Conservation (phyloP, 2,888 invertebrate genomes). For the Tenodera sinensis region DNA sequence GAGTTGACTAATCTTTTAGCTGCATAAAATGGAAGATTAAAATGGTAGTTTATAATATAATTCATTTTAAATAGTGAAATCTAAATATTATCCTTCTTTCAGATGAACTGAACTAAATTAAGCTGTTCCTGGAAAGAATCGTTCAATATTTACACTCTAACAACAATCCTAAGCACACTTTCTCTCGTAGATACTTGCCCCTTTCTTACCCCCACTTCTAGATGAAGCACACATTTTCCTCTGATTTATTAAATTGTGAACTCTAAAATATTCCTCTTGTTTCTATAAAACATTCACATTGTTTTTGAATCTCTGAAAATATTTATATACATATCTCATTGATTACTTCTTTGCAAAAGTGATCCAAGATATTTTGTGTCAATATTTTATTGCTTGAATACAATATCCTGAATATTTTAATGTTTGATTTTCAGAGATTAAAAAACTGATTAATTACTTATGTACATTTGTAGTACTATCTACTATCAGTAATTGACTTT, state of each 20-base stretch:
- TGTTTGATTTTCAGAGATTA: not conserved
- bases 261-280: not conserved
- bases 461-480: not conserved
- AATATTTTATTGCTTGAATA: not conserved
- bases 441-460: not conserved
- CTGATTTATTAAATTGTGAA: not conserved
- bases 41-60: too few species aligned
- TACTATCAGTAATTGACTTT: not conserved
- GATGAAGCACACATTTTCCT: not conserved
- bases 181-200: not conserved
- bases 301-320: not conserved
- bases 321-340: too few species aligned
- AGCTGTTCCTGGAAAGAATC: too few species aligned
- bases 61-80: too few species aligned
- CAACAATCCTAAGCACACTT: too few species aligned
- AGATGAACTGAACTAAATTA: too few species aligned
- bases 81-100: too few species aligned
- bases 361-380: not conserved
- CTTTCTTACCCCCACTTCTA: not conserved
- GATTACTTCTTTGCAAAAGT: not conserved
- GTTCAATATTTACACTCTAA: too few species aligned
- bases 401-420: not conserved
- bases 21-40: too few species aligned
- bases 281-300: not conserved
- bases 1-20: too few species aligned